A percentile compares a stretch with the other conserved stretches of the same genome.
Conservation (phyloP, 2,113 vertebrate species). For the Ammodytes marinus region DNA sequence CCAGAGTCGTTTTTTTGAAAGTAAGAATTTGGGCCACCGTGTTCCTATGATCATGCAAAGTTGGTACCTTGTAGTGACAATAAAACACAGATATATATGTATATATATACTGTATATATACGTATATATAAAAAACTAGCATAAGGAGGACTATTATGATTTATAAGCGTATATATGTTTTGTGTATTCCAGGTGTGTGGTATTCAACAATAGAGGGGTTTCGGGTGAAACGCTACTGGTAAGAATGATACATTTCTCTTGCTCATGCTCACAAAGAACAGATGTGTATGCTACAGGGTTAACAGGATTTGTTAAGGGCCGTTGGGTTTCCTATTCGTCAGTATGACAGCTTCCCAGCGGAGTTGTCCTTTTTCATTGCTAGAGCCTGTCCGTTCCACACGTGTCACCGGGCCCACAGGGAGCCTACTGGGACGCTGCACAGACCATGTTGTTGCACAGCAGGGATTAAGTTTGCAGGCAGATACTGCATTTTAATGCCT, state of each 20-base stretch:
- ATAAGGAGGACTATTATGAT: background rate
- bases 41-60: slow-evolving; percentile 23
- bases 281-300: background rate
- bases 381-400: slow-evolving; percentile 31
- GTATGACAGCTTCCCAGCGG: slow-evolving; percentile 9
- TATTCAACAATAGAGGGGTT: slow-evolving; percentile 90
- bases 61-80: background rate
- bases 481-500: slow-evolving; percentile 63
- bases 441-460: slow-evolving; percentile 64
- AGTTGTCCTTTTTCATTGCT: slow-evolving; percentile 36
- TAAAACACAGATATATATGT: too few relatives aligned
- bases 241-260: slow-evolving; percentile 73
- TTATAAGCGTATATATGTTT: slow-evolving; percentile 29
- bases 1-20: slow-evolving; percentile 4
- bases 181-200: slow-evolving; percentile 92
- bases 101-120: too few relatives aligned
- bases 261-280: background rate
- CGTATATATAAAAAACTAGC: background rate
- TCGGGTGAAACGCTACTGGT: slow-evolving; percentile 96
- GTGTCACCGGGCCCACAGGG: slow-evolving; percentile 36
- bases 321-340: background rate
- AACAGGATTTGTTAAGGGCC: background rate
- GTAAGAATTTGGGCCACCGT: slow-evolving; percentile 26
- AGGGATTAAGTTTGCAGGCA: slow-evolving; percentile 67
- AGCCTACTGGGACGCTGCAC: slow-evolving; percentile 20